Base-by-base conservation (phyloP, 2,888 invertebrate species). In the Malthinus flaveolus region DNA sequence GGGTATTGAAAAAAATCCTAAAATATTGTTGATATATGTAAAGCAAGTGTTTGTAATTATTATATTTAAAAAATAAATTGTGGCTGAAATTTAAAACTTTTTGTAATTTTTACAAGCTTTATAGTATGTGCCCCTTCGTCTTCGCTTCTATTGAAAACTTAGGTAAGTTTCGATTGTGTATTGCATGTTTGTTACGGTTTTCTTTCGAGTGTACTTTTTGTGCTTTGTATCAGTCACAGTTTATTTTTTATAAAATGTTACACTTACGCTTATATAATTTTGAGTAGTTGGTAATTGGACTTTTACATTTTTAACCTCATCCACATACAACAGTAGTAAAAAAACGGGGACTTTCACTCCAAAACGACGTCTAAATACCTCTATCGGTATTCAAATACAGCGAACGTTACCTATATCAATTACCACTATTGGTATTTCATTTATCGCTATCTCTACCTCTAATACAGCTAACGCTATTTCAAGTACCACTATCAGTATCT, bases 21-120 rank as follows among this genome's bases (percentile, higher is more conserved):
- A 54, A 49, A 51, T 63, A 59, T 67, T 65, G 64, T 64, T 65
- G 57, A 64, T 61, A 59, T 59, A 65, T 68, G 65, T 68, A 68
- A 66, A 64, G 59, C 61, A 65, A 68, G 65, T 68, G 64, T 68
- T 66, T 68, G 68, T 68, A 67, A 66, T 60, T 15, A 42, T 15
- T 61, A 66, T 68, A 67, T 62, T 62, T 49, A 58, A 63, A 66
- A 68, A 68, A 70, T 70, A 70, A 70, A 70, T 68, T 68, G 70
- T 70, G 69, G 69, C 68, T 69, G 67, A 68, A 68, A 63, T 56
- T 62, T 55, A 49, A 49, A 56, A 56, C 52, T 31, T 31, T 23
- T 32, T 32, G 11, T 54, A 31, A 13, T 33, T 58, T 59, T 50
- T 51, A 36, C 6, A 36, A n/a, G 11, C n/a, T 7, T 31, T 23